Evolutionary conservation across 1,140 invertebrate genomes (phyloP), one percentile per base, ranked within the genome.

Genomic region (Brevipalpus yothersi): DNA sequence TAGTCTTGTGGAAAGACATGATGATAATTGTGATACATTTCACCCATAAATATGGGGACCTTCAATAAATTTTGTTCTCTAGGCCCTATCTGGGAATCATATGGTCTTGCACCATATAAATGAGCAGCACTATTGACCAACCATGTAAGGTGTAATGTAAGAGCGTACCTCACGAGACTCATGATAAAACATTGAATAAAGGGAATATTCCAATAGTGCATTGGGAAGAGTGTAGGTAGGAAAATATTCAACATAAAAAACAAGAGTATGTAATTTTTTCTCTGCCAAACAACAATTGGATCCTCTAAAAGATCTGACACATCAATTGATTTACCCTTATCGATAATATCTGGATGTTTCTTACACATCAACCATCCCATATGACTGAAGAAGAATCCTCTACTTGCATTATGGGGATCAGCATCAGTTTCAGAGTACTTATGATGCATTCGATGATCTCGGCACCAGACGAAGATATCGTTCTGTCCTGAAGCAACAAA

Each of bases 391-490:
- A n/a, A n/a, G n/a, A n/a, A n/a, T n/a, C n/a, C n/a, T n/a, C n/a
- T n/a, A n/a, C n/a, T n/a, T n/a, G n/a, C n/a, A n/a, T n/a, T n/a
- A n/a, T n/a, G n/a, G n/a, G n/a, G n/a, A n/a, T n/a, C n/a, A n/a
- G n/a, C n/a, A n/a, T n/a, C n/a, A n/a, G 92, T 95, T 71, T 96
- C 92, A 7, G 83, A 86, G 73, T 82, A 95, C 69, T 95, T 95
- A 74, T 96, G 92, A 70, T 97, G 92, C 62, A 93, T 23, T 63
- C 92, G 77, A 72, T 96, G 92, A 71, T 95, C 90, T 61, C 91
- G 76, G 0, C 81, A 77, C 91, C 92, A 96, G 69, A 92, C 87
- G 60, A 83, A 80, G 17, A 87, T 82, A 49, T 84, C 79, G 72
- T 95, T 91, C 69, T 77, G 74, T 61, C 73, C 69, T 40, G 76